Evolutionary conservation across 2,888 invertebrate species (phyloP), one percentile per base, ranked within the genome.

Genomic region (Trachelus tabidus): DNA sequence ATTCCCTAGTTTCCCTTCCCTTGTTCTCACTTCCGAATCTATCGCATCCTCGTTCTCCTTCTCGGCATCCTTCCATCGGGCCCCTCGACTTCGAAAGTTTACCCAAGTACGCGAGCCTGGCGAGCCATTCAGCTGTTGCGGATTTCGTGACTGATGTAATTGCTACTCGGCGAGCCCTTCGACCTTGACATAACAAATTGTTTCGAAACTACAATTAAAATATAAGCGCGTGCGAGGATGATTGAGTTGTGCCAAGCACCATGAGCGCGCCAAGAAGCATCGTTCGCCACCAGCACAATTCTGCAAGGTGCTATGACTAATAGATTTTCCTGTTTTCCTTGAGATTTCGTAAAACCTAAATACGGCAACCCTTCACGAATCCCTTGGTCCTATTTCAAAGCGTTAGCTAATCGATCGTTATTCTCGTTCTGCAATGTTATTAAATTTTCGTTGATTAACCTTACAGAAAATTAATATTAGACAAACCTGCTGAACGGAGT

Each of bases 401-500:
- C 23, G 23, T 56, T 56, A 23, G 56, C 23, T 56, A 9, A 56
- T 56, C 23, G 56, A 56, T 23, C 56, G 56, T 56, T 23, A 56
- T 23, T 23, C 23, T 23, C 9, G 23, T 23, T 56, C 9, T 56
- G 56, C 23, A 23, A 23, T 56, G 56, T 15, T 15, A 56, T 23
- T 56, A 56, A 6, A 56, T 23, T 56, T 56, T 56, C 6, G 15
- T 56, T 23, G 56, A 23, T 56, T 56, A 56, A 23, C 23, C 56
- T 23, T 56, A 56, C 23, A 56, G 56, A 56, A 23, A 56, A 23
- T 56, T 23, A 9, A 56, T 23, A 76, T 40, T 68, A 68, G 34
- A 84, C 93, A 90, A 89, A 96, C 96, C 94, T 96, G 95, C 93
- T 95, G 95, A 89, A 96, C 95, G 84, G 95, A 94, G 86, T 94